A percentile compares a stretch with the other conserved stretches of the same genome.
Conservation (phyloP, 2,888 invertebrate genomes). For the Cheilosia urbana region DNA sequence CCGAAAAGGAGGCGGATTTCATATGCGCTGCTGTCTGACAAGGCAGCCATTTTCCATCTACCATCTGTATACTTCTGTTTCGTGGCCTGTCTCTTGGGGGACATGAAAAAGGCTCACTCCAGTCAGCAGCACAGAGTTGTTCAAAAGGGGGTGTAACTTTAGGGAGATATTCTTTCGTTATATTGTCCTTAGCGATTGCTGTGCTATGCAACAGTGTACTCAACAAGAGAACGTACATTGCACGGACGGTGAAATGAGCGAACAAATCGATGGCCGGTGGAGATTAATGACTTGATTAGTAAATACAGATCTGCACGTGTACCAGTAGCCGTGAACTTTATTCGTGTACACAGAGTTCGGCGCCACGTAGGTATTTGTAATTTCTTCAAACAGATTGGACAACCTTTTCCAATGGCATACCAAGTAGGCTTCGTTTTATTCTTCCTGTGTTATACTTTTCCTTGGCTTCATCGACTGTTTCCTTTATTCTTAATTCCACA, state of each 20-base stretch:
- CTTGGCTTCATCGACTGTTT: no score
- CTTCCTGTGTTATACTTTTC: no score
- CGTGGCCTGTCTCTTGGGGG: constrained; percentile 68
- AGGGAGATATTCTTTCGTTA: constrained; percentile 44
- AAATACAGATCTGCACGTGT: constrained; percentile 22
- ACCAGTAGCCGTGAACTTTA: not conserved
- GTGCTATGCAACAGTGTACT: constrained; percentile 56
- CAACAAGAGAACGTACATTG: constrained; percentile 44
- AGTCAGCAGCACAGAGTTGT: constrained; percentile 52
- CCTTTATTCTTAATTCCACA: no score
- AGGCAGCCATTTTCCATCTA: constrained; percentile 74
- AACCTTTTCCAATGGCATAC: no score
- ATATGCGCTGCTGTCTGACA: constrained; percentile 74
- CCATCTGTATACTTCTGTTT: constrained; percentile 74
- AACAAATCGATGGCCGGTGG: constrained; percentile 7
- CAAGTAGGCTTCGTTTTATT: no score
- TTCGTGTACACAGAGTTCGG: no score
- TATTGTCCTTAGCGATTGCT: constrained; percentile 42
- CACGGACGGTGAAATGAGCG: not conserved
- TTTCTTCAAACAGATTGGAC: no score
- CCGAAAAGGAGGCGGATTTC: constrained; percentile 73
- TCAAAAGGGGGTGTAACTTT: constrained; percentile 71
- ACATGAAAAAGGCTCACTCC: constrained; percentile 64
- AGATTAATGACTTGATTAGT: constrained; percentile 50
- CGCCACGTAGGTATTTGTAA: no score